phyloP scores from a whole-genome alignment of 2,797 vertebrate species.

The Gastrophryne carolinensis region DNA sequence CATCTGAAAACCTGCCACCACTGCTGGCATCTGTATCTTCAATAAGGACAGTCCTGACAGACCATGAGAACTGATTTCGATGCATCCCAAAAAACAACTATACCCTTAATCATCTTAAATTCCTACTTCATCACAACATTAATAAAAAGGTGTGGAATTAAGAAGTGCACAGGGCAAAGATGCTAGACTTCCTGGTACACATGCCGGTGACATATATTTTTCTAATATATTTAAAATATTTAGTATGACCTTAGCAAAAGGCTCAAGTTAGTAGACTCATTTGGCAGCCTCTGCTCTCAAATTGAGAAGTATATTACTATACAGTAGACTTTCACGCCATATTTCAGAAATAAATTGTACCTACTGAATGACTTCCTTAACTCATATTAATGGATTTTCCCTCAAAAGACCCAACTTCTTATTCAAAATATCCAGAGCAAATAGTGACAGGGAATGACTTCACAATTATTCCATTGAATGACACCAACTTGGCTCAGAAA shows the following conservation, averaged over 20 bases:
- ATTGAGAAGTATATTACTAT: constrained; percentile 12
- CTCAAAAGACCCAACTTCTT: constrained; percentile 6
- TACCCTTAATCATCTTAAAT: no score
- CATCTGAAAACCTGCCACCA: no score
- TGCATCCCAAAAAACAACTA: no score
- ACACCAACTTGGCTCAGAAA: not conserved
- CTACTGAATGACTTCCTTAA: constrained; percentile 1
- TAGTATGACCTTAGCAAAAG: constrained; percentile 19
- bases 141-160: no score
- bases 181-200: not conserved
- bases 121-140: no score
- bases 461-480: constrained; percentile 14
- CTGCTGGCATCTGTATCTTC: no score
- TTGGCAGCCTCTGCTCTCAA: constrained; percentile 9
- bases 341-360: not conserved
- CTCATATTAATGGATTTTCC: constrained; percentile 8
- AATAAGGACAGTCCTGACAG: no score
- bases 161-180: no score
- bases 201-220: not conserved
- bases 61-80: no score
- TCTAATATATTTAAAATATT: constrained; percentile 32
- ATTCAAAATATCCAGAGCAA: constrained; percentile 8
- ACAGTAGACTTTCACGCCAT: not conserved
- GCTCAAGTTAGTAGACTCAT: constrained; percentile 5
- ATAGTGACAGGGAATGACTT: constrained; percentile 13